These are phyloP conservation scores for Oncorhynchus gorbuscha DNA, from an alignment of 2,113 vertebrate species.

Conservation along the genomic window DNA sequence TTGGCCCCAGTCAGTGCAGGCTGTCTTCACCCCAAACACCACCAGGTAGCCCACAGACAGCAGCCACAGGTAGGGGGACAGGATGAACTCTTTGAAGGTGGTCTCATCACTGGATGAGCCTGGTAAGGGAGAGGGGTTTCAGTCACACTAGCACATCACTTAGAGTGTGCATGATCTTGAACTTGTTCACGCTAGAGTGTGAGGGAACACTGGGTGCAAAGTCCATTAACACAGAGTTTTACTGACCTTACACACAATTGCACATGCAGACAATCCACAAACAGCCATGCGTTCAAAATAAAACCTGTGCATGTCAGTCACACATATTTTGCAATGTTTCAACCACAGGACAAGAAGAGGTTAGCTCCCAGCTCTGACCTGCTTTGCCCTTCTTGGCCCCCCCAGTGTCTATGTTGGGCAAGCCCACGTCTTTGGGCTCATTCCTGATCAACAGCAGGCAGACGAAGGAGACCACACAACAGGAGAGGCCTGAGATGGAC, in stretches of 20 bases:
- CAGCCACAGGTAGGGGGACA: conserved; percentile 95
- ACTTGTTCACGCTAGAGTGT: conserved; percentile 24
- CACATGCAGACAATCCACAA: conserved; percentile 23
- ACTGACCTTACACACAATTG: conserved; percentile 47
- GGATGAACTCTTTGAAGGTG: conserved; percentile 87
- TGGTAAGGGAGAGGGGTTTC: conserved; percentile 44
- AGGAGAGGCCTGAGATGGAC: conserved; percentile 82
- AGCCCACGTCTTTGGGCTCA: conserved; percentile 90
- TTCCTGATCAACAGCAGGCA: conserved; percentile 92
- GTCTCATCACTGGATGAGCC: conserved; percentile 76
- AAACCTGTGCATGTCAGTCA: too few relatives aligned
- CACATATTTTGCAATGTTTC: too few relatives aligned
- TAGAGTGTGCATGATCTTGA: neutral
- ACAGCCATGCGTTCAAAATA: too few relatives aligned
- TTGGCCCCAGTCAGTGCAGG: conserved; percentile 96
- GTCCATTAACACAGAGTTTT: conserved; percentile 36
- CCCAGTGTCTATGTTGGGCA: conserved; percentile 81
- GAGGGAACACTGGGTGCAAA: conserved; percentile 48
- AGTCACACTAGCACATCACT: conserved; percentile 1
- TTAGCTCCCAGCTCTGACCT: conserved; percentile 71
- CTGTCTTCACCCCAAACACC: conserved; percentile 95
- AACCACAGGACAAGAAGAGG: too few relatives aligned
- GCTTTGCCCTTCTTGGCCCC: conserved; percentile 83
- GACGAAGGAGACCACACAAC: conserved; percentile 77
- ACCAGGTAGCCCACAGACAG: conserved; percentile 89